Evolutionary conservation across 2,888 invertebrate genomes (phyloP), one percentile per base, ranked within the genome.

Genomic region (Heterodera filipjevi): DNA sequence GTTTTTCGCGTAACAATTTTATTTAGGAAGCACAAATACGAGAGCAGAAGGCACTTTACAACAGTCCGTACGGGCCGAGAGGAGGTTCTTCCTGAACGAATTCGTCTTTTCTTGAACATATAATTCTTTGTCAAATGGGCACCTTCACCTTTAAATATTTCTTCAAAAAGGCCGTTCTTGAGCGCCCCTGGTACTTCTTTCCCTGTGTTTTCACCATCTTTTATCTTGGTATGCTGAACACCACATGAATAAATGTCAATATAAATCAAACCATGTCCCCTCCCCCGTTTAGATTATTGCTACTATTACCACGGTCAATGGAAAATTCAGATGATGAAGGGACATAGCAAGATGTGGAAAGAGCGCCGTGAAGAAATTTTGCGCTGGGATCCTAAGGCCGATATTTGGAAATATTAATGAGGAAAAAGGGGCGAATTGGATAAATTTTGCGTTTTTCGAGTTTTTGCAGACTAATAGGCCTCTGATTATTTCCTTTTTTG

Each of bases 371-470:
- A 75, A 35, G 75, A 75, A 19, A 75, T 75, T 33, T 59, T 64
- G 30, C 75, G 75, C 30, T 75, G 75, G 75, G 75, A 75, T 32
- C 75, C 75, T 22, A 66, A 66, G 14, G 75, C 75, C 32, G 75
- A 75, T 64, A 6, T 75, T 27, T 75, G 75, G 75, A 75, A 64
- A n/a, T 75, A 33, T 64, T 75, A 8, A 33, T 35, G 64, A 64
- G 27, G 10, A 27, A 0, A 53, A 5, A 22, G 22, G 49, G 19
- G 16, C 49, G 19, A 44, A 46, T n/a, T 72, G 32, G 46, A 19
- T 22, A 32, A 6, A 71, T 33, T 39, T 39, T 39, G 6, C 39
- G 53, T 33, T 33, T n/a, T n/a, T n/a, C n/a, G n/a, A n/a, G n/a
- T n/a, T n/a, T n/a, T n/a, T n/a, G n/a, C 39, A 12, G 39, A 8